These are phyloP conservation scores for Gonatopus flavifemur DNA, from an alignment of 1,140 invertebrate genomes.

Conservation along the genomic window DNA sequence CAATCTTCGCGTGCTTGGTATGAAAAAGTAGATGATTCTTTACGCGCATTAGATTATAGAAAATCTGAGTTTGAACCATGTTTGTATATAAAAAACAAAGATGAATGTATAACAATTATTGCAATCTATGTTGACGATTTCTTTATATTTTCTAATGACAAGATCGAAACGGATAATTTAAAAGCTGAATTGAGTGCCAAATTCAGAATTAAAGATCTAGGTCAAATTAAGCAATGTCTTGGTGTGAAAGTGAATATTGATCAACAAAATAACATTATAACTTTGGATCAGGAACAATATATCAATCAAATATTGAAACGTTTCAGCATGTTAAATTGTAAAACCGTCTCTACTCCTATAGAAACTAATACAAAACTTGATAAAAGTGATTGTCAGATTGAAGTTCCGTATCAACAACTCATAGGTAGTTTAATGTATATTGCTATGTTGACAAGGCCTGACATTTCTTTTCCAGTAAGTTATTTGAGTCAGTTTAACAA, in stretches of 20 bases:
- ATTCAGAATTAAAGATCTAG: no score
- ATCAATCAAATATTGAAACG: conserved; percentile 11
- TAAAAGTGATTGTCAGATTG: neutral
- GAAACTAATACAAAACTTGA: neutral
- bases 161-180: neutral
- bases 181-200: neutral
- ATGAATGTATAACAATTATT: conserved; percentile 9
- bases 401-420: conserved; percentile 16
- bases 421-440: conserved; percentile 37
- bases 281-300: conserved; percentile 1
- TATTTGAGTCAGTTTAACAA: conserved; percentile 21
- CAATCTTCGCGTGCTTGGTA: neutral
- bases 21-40: no score
- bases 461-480: conserved; percentile 37
- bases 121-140: conserved; percentile 13
- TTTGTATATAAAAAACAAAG: conserved; percentile 11
- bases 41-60: no score
- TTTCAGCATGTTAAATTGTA: no score
- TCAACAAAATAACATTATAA: neutral
- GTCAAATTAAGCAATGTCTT: no score
- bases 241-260: no score
- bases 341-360: conserved; percentile 10
- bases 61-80: no score
- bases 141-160: neutral
- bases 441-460: conserved; percentile 33